Evolutionary conservation across 1,140 invertebrate genomes (phyloP).

Genomic region (Aphidius gifuensis): DNA sequence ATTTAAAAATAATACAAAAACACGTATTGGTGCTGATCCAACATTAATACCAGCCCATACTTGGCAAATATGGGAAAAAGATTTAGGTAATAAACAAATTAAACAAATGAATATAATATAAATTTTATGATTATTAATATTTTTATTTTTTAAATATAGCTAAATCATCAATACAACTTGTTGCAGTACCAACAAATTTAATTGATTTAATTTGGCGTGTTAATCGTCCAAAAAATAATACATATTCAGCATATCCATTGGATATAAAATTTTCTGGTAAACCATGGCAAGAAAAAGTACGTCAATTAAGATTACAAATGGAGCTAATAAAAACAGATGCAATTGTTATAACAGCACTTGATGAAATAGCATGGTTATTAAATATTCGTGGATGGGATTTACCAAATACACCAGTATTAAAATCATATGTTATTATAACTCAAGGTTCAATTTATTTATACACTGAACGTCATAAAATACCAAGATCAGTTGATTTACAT

Average conservation of each 20-base stretch:
- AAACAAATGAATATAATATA: not conserved
- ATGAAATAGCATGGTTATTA: conserved; percentile 91
- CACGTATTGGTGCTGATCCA: conserved; percentile 80
- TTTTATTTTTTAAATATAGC: conserved; percentile 30
- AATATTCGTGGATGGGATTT: conserved; percentile 93
- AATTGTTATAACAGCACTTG: conserved; percentile 82
- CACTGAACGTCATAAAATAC: conserved; percentile 60
- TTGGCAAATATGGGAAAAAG: conserved; percentile 61
- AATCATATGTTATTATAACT: conserved; percentile 75
- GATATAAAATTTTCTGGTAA: conserved; percentile 63
- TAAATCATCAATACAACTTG: conserved; percentile 58
- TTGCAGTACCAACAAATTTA: conserved; percentile 69
- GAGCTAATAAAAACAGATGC: conserved; percentile 66
- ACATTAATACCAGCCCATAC: conserved; percentile 64
- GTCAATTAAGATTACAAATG: conserved; percentile 65
- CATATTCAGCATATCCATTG: conserved; percentile 54
- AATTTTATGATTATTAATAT: not conserved
- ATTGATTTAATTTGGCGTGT: conserved; percentile 80
- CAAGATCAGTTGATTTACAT: conserved; percentile 55
- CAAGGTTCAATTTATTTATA: conserved; percentile 63
- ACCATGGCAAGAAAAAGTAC: conserved; percentile 72
- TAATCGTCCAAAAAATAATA: conserved; percentile 56
- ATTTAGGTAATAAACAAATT: conserved; percentile 51
- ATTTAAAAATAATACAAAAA: conserved; percentile 55
- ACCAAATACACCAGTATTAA: conserved; percentile 81